Evolutionary conservation across 2,888 invertebrate genomes (phyloP).

Genomic region (Hyppa rectilinea): DNA sequence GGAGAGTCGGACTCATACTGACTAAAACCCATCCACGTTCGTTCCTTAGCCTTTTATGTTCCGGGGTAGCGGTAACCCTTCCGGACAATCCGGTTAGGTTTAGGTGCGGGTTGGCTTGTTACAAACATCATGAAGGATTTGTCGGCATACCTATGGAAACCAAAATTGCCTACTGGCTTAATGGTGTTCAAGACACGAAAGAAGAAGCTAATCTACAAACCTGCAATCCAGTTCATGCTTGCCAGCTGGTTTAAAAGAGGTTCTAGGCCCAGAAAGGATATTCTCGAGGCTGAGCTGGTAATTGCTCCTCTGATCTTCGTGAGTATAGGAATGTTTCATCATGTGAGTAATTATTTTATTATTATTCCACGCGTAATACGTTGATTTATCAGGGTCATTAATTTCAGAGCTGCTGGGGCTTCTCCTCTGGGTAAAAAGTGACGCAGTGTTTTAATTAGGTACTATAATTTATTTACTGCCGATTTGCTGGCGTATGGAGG

Average conservation of each 20-base stretch:
- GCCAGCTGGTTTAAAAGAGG: slow-evolving; percentile 74
- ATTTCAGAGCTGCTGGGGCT: slow-evolving; percentile 53
- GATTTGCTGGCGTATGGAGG: background rate
- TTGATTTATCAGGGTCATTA: slow-evolving; percentile 8
- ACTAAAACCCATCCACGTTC: no score
- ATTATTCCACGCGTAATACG: slow-evolving; percentile 89
- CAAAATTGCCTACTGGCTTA: no score
- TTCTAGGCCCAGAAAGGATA: slow-evolving; percentile 78
- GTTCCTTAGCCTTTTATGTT: no score
- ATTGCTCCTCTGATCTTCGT: slow-evolving; percentile 77
- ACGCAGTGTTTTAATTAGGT: background rate
- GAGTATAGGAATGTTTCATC: slow-evolving; percentile 87
- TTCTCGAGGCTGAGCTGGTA: slow-evolving; percentile 67
- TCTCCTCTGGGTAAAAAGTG: slow-evolving; percentile 19
- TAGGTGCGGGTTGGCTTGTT: background rate
- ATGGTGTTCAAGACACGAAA: background rate
- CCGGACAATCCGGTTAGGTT: no score
- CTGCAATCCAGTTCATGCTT: slow-evolving; percentile 81
- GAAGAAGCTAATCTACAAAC: slow-evolving; percentile 58
- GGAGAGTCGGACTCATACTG: no score
- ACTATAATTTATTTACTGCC: background rate
- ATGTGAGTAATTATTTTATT: slow-evolving; percentile 82
- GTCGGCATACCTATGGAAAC: background rate
- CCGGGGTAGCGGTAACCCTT: no score
- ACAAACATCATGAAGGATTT: background rate